These are phyloP conservation scores for Mastomys coucha DNA, from an alignment of 2,113 vertebrate genomes.

Conservation along the genomic window DNA sequence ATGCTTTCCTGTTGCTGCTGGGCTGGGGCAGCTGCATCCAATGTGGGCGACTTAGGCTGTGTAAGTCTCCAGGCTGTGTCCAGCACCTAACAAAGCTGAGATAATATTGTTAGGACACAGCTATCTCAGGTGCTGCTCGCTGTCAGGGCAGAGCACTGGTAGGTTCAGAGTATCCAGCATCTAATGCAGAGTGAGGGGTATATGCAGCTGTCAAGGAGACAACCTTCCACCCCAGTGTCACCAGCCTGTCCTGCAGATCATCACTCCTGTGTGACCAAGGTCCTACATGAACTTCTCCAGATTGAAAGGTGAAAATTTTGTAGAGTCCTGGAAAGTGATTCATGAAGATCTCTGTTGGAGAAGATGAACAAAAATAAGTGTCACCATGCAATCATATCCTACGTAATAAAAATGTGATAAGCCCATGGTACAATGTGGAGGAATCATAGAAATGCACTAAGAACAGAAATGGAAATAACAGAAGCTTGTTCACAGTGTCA, in stretches of 20 bases:
- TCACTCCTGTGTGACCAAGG: neutral
- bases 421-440: neutral
- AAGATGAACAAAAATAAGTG: neutral
- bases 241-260: too few species aligned
- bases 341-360: neutral
- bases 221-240: neutral
- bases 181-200: neutral
- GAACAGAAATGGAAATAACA: neutral
- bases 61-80: neutral
- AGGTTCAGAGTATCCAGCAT: neutral
- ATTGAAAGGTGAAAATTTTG: neutral
- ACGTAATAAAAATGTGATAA: neutral
- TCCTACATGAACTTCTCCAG: neutral
- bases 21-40: neutral
- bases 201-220: neutral
- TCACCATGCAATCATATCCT: neutral
- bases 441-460: neutral
- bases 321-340: neutral
- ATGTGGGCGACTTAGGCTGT: neutral
- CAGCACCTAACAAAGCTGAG: neutral
- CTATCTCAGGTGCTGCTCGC: neutral
- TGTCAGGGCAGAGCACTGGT: neutral
- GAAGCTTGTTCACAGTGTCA: fast-evolving
- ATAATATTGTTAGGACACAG: neutral
- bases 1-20: neutral